These are phyloP conservation scores for Cynocephalus volans DNA, from an alignment of 2,113 vertebrate species.

Conservation along the genomic window DNA sequence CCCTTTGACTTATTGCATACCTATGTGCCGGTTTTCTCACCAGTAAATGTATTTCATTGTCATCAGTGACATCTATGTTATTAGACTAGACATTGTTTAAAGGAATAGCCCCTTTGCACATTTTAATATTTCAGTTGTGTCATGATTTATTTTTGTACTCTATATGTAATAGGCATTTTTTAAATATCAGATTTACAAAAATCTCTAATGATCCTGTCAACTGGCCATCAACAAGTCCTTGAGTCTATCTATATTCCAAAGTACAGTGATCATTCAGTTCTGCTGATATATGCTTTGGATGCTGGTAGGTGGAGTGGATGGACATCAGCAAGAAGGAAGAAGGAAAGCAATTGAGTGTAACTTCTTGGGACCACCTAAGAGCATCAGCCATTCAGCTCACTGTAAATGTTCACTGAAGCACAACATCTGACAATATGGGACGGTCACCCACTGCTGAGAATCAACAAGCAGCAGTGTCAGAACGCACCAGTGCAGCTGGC, in stretches of 20 bases:
- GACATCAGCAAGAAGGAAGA: neutral
- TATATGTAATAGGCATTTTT: neutral
- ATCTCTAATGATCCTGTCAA: neutral
- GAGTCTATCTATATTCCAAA: neutral
- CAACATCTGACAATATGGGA: slow-evolving; percentile 64
- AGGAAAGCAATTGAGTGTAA: neutral
- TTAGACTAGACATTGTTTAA: neutral
- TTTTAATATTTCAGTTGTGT: neutral
- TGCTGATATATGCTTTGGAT: neutral
- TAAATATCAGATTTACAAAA: neutral
- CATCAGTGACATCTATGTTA: neutral
- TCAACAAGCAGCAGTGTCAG: slow-evolving; percentile 7
- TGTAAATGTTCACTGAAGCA: slow-evolving; percentile 64
- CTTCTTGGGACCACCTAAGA: neutral
- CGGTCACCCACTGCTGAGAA: slow-evolving; percentile 66
- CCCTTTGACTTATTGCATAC: neutral
- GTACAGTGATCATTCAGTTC: neutral
- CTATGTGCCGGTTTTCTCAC: neutral
- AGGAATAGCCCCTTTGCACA: neutral
- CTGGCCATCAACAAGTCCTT: neutral
- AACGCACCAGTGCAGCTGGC: neutral
- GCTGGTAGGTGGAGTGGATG: neutral
- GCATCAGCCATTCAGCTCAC: slow-evolving; percentile 18
- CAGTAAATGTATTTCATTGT: neutral
- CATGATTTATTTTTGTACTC: neutral